Percentiles rank a stretch among this genome's conserved stretches.
Evolutionary conservation across 2,888 invertebrate genomes (phyloP).

Genomic region (Crematogaster levior): DNA sequence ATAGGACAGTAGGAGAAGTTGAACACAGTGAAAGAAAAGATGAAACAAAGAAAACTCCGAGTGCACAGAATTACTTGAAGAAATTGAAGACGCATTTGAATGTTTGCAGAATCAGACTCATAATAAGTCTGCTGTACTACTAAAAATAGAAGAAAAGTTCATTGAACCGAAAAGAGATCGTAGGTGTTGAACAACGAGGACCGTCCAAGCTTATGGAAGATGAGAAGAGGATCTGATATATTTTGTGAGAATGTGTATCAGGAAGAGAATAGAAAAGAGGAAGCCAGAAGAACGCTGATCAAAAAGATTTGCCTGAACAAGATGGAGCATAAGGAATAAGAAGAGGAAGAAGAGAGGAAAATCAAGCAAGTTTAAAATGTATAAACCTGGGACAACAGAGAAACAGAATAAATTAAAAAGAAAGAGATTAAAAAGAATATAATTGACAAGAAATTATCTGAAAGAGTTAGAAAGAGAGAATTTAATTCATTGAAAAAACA

Average conservation of each 20-base stretch:
- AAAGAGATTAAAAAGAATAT: not conserved
- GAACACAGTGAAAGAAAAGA: not conserved
- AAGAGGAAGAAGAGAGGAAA: not conserved
- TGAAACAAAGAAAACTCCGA: not conserved
- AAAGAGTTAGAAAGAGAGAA: not conserved
- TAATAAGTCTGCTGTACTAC: not conserved
- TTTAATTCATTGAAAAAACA: not conserved
- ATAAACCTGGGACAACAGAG: not conserved
- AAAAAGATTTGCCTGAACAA: not conserved
- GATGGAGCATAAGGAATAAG: not conserved
- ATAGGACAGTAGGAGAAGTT: not conserved
- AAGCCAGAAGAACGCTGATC: not conserved
- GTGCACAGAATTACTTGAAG: not conserved
- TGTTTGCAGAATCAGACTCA: not conserved
- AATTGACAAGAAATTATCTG: slow-evolving; percentile 7
- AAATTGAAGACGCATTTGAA: not conserved
- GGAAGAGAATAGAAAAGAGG: not conserved
- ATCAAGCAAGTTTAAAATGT: not conserved
- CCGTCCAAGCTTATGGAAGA: not conserved
- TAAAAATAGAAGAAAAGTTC: not conserved
- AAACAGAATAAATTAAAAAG: not conserved
- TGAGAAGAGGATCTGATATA: not conserved
- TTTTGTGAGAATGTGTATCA: not conserved
- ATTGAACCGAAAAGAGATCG: not conserved
- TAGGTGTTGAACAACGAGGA: not conserved